Evolutionary conservation across 2,797 vertebrate genomes (phyloP).

Genomic region (Megaceryle alcyon): DNA sequence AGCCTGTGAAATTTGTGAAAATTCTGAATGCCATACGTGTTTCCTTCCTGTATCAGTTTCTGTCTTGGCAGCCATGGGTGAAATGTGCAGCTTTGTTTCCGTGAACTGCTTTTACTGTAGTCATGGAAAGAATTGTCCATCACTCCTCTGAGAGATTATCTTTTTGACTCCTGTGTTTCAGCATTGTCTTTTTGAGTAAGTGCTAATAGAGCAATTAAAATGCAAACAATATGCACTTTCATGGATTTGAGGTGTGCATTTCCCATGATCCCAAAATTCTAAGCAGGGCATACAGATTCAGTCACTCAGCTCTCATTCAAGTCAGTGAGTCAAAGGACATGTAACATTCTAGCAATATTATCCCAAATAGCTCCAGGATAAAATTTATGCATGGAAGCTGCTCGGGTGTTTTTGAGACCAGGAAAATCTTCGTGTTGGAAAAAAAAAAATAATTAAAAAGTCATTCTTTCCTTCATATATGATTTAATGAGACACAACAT

Average conservation of each 20-base stretch:
- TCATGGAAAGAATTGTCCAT: rapidly evolving
- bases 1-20: neutral
- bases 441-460: neutral
- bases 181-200: neutral
- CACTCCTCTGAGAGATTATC: neutral
- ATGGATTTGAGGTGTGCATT: neutral
- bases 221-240: neutral
- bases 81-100: neutral
- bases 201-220: neutral
- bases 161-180: neutral
- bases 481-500: slow-evolving; percentile 22
- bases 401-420: neutral
- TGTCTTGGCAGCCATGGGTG: neutral
- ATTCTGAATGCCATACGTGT: neutral
- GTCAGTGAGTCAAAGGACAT: neutral
- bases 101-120: neutral
- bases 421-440: neutral
- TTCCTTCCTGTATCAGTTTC: neutral
- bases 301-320: neutral
- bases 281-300: neutral
- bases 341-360: neutral
- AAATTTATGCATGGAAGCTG: neutral
- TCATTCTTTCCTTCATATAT: neutral
- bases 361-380: neutral
- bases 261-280: neutral